These are phyloP conservation scores for Pogonus chalceus DNA, from an alignment of 1,140 invertebrate species.

Conservation along the genomic window DNA sequence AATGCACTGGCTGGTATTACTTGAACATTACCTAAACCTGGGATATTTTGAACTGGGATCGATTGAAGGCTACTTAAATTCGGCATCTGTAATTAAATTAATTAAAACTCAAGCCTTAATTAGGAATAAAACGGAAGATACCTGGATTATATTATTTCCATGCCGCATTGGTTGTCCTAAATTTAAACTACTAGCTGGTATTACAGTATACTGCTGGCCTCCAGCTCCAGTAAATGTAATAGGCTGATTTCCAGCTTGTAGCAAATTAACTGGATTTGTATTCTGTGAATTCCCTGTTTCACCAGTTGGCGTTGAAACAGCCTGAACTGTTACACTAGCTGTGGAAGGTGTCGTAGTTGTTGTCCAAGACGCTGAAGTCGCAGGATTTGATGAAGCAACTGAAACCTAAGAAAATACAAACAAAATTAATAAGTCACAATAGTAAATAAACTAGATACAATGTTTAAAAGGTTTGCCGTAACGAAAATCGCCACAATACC, in stretches of 20 bases:
- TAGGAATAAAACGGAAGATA: too few species aligned
- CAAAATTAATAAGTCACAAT: too few species aligned
- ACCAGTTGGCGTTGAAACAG: neutral
- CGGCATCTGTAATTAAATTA: constrained; percentile 29
- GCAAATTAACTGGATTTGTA: constrained; percentile 23
- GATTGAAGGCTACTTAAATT: constrained; percentile 41
- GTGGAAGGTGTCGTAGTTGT: constrained; percentile 26
- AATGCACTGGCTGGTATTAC: constrained; percentile 51
- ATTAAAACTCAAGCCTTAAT: too few species aligned
- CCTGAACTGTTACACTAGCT: constrained; percentile 30
- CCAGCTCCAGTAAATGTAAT: constrained; percentile 54
- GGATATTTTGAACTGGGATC: constrained; percentile 57
- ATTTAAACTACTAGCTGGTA: constrained; percentile 48
- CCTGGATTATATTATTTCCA: constrained; percentile 32
- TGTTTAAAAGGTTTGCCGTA: too few species aligned
- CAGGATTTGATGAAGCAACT: constrained; percentile 22
- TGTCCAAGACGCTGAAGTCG: constrained; percentile 29
- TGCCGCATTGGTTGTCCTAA: constrained; percentile 21
- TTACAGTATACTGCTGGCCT: constrained; percentile 62
- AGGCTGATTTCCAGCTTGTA: constrained; percentile 40
- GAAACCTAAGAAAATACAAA: constrained; percentile 12
- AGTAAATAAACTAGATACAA: too few species aligned
- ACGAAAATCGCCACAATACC: too few species aligned
- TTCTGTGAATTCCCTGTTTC: neutral
- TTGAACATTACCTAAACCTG: constrained; percentile 66